These are phyloP conservation scores for Gerris lacustris DNA, from an alignment of 2,888 invertebrate genomes.

Conservation along the genomic window DNA sequence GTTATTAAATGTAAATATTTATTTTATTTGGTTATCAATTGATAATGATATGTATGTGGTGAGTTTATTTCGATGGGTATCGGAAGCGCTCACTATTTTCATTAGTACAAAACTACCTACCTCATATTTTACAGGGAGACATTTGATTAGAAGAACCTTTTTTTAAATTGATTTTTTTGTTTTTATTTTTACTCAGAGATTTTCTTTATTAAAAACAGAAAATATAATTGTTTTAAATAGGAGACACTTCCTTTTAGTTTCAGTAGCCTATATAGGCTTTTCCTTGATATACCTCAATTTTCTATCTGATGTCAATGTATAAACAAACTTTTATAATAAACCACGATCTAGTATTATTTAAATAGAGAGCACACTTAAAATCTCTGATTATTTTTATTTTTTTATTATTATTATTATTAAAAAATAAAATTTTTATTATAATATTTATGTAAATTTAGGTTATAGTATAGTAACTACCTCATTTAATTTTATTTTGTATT, in stretches of 20 bases:
- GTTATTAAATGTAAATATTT: neutral
- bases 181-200: neutral
- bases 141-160: constrained; percentile 9
- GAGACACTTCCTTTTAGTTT: too few relatives aligned
- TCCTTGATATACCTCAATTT: too few relatives aligned
- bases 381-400: neutral
- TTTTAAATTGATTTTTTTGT: neutral
- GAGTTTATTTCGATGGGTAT: neutral
- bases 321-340: neutral
- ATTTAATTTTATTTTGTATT: constrained; percentile 18
- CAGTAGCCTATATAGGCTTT: too few relatives aligned
- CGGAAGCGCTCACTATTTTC: constrained; percentile 14
- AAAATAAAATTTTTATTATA: too few relatives aligned
- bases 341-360: neutral
- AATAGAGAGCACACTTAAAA: neutral
- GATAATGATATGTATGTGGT: constrained; percentile 15
- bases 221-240: too few relatives aligned
- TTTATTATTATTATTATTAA: too few relatives aligned
- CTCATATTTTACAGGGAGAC: constrained; percentile 28
- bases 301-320: too few relatives aligned
- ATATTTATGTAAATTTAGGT: constrained; percentile 9
- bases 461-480: constrained; percentile 14
- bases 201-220: neutral
- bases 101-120: constrained; percentile 32
- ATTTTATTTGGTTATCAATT: constrained; percentile 18